Conservation (phyloP, 2,113 vertebrate genomes). For the Kryptolebias marmoratus region DNA sequence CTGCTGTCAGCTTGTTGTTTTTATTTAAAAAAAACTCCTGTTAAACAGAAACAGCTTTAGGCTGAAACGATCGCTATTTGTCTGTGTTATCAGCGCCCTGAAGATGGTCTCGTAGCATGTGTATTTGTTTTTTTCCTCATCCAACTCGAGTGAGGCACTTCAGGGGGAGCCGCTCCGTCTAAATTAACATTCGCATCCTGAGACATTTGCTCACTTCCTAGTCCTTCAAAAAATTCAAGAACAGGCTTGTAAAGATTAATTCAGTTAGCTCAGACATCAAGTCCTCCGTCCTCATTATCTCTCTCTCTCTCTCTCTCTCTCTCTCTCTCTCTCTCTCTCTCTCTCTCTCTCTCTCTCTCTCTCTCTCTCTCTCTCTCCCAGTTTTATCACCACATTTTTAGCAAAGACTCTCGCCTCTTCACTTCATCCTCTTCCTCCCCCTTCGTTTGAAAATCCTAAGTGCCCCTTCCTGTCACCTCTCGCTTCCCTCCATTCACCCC, state of each 20-base stretch:
- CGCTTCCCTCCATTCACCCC: not conserved
- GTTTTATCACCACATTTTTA: constrained; percentile 15
- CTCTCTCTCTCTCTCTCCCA: constrained; percentile 11
- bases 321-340: constrained; percentile 11
- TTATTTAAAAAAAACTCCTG: not conserved
- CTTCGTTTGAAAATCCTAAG: not conserved
- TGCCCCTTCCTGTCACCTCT: not conserved
- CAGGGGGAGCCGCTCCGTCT: constrained; percentile 17
- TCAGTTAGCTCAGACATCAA: constrained; percentile 34
- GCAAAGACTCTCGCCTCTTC: constrained; percentile 24
- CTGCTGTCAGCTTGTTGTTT: not conserved
- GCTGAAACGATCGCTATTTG: constrained; percentile 1
- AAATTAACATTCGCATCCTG: constrained; percentile 37
- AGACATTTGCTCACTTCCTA: constrained; percentile 29
- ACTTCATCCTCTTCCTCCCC: not conserved
- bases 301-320: constrained; percentile 1
- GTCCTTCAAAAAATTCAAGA: constrained; percentile 36
- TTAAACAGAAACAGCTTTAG: not conserved
- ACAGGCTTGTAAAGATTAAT: constrained; percentile 46
- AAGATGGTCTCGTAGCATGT: not conserved
- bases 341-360: constrained; percentile 14
- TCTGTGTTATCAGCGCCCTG: not conserved
- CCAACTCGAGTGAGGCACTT: constrained; percentile 31
- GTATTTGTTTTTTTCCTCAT: constrained; percentile 7
- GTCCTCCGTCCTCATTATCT: constrained; percentile 45